Base-by-base conservation (phyloP, 2,888 invertebrate species). In the Phortica magna region DNA sequence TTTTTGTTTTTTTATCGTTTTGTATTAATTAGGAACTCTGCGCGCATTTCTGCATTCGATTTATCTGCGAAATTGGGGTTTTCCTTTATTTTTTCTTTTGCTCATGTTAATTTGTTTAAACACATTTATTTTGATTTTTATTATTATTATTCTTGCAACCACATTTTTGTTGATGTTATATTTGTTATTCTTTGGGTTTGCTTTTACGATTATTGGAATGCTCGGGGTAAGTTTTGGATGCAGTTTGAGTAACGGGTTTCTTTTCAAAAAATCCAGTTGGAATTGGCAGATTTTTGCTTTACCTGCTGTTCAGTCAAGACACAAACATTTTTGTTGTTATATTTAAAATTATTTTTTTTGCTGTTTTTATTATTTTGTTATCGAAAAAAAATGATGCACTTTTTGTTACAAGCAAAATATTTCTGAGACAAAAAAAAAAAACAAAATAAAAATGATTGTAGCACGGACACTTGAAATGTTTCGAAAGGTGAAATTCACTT, bases 131-230 rank as follows among this genome's bases (percentile, higher is more conserved):
- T 31, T 31, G 31, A 2, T 31, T 4, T 31, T 31, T 31, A 0
- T 31, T 31, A 31, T 31, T 31, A 0, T 31, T 31, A 31, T 31
- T 31, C 31, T 31, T 31, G 31, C 31, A 31, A 31, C 31, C 31
- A 31, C 31, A 31, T 31, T 31, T 31, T 55, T 55, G 77, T 78
- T 77, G n/a, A n/a, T n/a, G n/a, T 83, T 77, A 55, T 65, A 41
- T 59, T 81, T 78, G 78, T 80, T 82, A 79, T 81, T 14, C 17
- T 41, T 6, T 65, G 48, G 31, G n/a, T n/a, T n/a, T 7, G 10
- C 43, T 55, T 55, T 31, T 5, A n/a, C 1, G 14, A n/a, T 55
- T 55, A n/a, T n/a, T n/a, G 31, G 31, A 31, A 31, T 31, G 31
- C 31, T 31, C 31, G 31, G 31, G 5, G 31, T 31, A 31, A 31